Conservation (phyloP, 2,113 vertebrate genomes). For the Raja brachyura region DNA sequence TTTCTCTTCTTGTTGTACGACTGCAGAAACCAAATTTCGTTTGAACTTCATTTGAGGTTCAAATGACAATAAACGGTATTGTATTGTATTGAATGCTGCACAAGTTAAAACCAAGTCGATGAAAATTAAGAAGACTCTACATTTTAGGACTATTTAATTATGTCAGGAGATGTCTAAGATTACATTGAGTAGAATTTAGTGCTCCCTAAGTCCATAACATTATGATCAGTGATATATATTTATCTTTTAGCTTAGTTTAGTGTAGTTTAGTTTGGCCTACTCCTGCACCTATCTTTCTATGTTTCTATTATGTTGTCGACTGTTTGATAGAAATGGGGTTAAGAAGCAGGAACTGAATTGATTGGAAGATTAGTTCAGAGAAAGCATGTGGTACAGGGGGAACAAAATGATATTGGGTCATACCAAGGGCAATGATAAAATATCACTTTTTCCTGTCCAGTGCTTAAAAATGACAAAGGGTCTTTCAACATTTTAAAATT, state of each 20-base stretch:
- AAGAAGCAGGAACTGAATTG: background rate
- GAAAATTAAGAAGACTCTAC: background rate
- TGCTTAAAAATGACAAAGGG: too few species aligned
- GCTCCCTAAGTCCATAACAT: background rate
- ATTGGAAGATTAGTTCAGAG: background rate
- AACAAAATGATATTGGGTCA: background rate
- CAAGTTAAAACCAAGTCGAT: background rate
- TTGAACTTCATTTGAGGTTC: too few species aligned
- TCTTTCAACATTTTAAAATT: too few species aligned
- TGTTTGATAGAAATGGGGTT: background rate
- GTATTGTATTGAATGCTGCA: background rate
- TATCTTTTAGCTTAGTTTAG: too few species aligned
- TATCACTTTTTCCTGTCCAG: too few species aligned
- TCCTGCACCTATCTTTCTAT: too few species aligned
- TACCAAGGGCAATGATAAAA: background rate
- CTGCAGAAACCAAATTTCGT: too few species aligned
- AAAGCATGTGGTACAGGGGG: background rate
- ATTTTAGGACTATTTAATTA: background rate
- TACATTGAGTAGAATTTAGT: background rate
- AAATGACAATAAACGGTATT: too few species aligned
- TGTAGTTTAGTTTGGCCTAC: too few species aligned
- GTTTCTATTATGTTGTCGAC: too few species aligned
- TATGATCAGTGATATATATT: too few species aligned
- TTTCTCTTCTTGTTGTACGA: too few species aligned
- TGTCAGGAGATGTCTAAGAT: background rate